Conservation (phyloP, 2,797 vertebrate genomes). For the Enteromius trimaculatus region DNA sequence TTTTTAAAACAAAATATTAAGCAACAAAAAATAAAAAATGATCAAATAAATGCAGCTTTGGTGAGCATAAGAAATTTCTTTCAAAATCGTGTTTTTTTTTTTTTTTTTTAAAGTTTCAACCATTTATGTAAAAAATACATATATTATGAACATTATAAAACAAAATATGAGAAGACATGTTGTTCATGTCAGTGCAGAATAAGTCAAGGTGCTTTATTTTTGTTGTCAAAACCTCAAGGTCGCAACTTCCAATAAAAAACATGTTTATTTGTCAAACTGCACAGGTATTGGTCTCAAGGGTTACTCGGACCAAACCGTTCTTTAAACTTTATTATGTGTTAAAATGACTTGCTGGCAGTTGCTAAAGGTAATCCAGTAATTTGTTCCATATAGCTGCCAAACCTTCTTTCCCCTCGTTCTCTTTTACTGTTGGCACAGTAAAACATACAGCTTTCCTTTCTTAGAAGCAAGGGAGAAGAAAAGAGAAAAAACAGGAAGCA, state of each 20-base stretch:
- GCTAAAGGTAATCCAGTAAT: conserved; percentile 82
- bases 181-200: not conserved
- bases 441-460: conserved; percentile 56
- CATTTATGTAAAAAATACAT: not conserved
- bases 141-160: not conserved
- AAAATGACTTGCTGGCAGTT: conserved; percentile 80
- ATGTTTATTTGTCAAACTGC: conserved; percentile 79
- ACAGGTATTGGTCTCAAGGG: conserved; percentile 76
- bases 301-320: conserved; percentile 54
- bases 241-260: conserved; percentile 65
- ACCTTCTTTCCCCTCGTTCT: conserved; percentile 74
- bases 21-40: not conserved
- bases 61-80: not conserved
- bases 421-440: conserved; percentile 69
- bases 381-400: conserved; percentile 80
- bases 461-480: not conserved
- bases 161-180: not conserved
- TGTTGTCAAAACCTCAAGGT: conserved; percentile 53
- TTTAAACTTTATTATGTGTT: conserved; percentile 82
- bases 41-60: not conserved
- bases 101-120: not conserved
- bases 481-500: conserved; percentile 1
- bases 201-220: conserved; percentile 48
- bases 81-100: not conserved
- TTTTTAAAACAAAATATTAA: not conserved